These are phyloP conservation scores for Orgyia antiqua DNA, from an alignment of 2,888 invertebrate species.

Conservation along the genomic window DNA sequence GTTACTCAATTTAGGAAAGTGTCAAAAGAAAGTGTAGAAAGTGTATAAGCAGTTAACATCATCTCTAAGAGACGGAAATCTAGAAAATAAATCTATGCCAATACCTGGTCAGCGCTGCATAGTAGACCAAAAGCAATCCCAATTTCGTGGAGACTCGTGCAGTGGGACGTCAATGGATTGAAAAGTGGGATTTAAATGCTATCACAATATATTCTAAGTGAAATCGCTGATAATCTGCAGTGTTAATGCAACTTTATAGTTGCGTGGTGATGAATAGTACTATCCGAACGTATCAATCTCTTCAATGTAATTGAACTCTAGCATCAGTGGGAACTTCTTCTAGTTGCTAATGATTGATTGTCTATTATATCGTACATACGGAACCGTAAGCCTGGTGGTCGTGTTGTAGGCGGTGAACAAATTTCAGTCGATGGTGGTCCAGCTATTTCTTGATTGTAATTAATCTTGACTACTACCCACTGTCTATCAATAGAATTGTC, in stretches of 20 bases:
- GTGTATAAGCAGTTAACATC: too few species aligned
- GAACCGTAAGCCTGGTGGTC: constrained; percentile 22
- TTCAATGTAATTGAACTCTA: constrained; percentile 32
- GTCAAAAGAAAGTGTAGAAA: too few species aligned
- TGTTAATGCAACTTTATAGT: constrained; percentile 8
- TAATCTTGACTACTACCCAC: constrained; percentile 4
- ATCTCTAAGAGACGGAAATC: too few species aligned
- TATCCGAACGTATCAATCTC: constrained; percentile 44
- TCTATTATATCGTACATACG: constrained; percentile 19
- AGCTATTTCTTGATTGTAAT: constrained; percentile 5
- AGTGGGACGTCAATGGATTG: too few species aligned
- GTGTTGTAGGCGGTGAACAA: constrained; percentile 16
- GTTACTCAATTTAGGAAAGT: too few species aligned
- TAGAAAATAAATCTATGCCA: too few species aligned
- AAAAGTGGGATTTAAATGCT: too few species aligned
- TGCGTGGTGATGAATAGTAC: constrained; percentile 33
- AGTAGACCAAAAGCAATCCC: too few species aligned
- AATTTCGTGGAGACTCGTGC: too few species aligned
- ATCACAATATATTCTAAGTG: too few species aligned
- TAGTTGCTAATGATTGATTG: constrained; percentile 37
- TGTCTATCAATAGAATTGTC: not conserved
- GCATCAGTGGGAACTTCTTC: constrained; percentile 38
- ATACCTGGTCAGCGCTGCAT: too few species aligned
- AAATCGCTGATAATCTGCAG: constrained; percentile 6
- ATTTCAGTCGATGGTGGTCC: constrained; percentile 5